A percentile compares a stretch with the other conserved stretches of the same genome.
Conservation (phyloP, 64 coral and sea anemone species). For the Anthopleura sola region DNA sequence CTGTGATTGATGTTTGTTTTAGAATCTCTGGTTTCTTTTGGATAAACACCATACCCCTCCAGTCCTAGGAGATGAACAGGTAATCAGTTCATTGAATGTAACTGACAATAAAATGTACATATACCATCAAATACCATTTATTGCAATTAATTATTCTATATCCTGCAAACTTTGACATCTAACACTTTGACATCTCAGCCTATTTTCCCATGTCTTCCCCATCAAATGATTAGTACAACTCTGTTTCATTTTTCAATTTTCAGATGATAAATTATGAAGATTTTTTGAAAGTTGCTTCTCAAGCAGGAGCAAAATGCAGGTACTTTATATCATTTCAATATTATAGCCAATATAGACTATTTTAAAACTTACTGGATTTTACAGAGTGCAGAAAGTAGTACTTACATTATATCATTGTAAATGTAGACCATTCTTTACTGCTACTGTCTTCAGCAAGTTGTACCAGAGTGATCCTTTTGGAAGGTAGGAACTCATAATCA, state of each 20-base stretch:
- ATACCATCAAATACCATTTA: neutral
- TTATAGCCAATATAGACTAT: neutral
- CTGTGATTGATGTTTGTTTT: too few species aligned
- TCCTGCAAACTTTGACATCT: too few species aligned
- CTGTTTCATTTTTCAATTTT: constrained; percentile 4
- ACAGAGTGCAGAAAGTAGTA: neutral
- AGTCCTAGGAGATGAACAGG: constrained; percentile 89
- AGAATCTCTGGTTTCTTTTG: constrained; percentile 99
- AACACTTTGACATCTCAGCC: too few species aligned
- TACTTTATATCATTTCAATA: neutral
- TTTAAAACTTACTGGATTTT: neutral
- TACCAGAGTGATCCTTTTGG: constrained; percentile 92
- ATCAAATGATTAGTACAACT: too few species aligned
- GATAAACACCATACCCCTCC: constrained; percentile 98
- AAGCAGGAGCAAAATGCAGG: constrained; percentile 90
- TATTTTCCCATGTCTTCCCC: too few species aligned
- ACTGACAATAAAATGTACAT: neutral
- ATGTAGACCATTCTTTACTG: constrained; percentile 88
- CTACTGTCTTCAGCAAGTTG: constrained; percentile 92
- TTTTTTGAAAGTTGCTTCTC: constrained; percentile 84
- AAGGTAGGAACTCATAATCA: constrained; percentile 49
- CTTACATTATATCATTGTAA: neutral
- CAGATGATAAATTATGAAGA: constrained; percentile 99
- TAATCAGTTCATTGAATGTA: neutral
- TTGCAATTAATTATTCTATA: neutral